Base-by-base conservation (phyloP, 2,888 invertebrate species). In the Volucella inanis region DNA sequence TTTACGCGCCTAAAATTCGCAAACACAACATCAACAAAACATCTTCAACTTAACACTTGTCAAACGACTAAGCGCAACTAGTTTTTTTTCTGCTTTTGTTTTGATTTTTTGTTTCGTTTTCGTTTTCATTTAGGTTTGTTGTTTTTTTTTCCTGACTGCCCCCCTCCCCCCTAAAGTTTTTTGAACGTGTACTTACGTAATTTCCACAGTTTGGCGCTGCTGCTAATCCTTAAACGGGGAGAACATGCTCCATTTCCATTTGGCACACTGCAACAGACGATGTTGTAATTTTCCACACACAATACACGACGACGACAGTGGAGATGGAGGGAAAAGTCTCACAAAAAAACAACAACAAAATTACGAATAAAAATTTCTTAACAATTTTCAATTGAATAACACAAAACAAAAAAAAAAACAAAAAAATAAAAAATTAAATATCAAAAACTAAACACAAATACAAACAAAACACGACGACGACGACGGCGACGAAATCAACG, bases 141-240 rank as follows among this genome's bases (percentile, higher is more conserved):
- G 59, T n/a, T 10, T 38, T 52, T 52, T 54, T 80, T 84, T 80
- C 61, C 65, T 84, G n/a, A n/a, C n/a, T n/a, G n/a, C n/a, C n/a
- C n/a, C n/a, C 80, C 75, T 75, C 75, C 74, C 79, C 75, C 74
- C 79, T 59, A 70, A 70, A 54, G 61, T 70, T 83, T 79, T 31
- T 75, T 31, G 6, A 31, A 31, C 74, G 65, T 52, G 50, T 85
- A 85, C 85, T 85, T 85, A 85, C 85, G 85, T 85, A 85, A 85
- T 85, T 71, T 76, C 41, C 59, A 71, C 76, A 47, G 57, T 72
- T 84, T 76, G 80, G 80, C 71, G 76, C 74, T 78, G 76, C 14
- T 59, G 59, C 14, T 80, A 80, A 76, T 85, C 81, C 85, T 81
- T 85, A 71, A 61, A 76, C 55, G 75, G 61, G 4, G 71, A 41